These are phyloP conservation scores for Heliconius ismenius DNA, from an alignment of 2,888 invertebrate species.

Conservation along the genomic window DNA sequence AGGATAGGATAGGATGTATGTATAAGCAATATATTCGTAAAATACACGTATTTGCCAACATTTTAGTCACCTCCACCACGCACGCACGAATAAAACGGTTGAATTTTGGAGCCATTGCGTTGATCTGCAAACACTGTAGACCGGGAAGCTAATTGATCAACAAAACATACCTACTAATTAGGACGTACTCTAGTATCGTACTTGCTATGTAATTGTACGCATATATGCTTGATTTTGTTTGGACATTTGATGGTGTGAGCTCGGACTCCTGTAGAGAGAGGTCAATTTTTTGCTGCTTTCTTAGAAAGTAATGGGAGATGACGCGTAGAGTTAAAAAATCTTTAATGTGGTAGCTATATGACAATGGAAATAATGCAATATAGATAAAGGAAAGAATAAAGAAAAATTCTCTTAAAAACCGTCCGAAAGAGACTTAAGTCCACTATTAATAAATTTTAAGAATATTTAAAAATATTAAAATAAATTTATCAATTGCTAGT, in stretches of 20 bases:
- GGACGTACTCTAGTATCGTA: constrained; percentile 12
- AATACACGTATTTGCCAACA: not conserved
- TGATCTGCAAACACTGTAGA: constrained; percentile 26
- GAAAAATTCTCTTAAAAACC: no score
- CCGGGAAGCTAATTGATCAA: constrained; percentile 35
- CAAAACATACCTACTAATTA: constrained; percentile 38
- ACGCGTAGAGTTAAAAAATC: no score
- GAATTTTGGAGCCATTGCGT: constrained; percentile 3
- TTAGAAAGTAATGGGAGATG: no score
- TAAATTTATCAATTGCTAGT: not conserved
- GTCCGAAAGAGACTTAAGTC: no score
- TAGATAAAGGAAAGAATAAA: no score
- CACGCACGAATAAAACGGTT: not conserved
- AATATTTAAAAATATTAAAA: not conserved
- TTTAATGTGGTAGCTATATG: no score
- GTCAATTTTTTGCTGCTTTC: no score
- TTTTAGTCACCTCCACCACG: not conserved
- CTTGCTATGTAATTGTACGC: not conserved
- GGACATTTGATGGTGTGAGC: not conserved
- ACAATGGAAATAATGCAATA: no score
- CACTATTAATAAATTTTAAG: not conserved
- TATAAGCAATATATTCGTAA: not conserved
- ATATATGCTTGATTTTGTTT: not conserved
- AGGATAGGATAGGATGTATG: no score
- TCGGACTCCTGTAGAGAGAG: no score